phyloP scores from a whole-genome alignment of 2,113 vertebrate species.

The Petroica traversi region DNA sequence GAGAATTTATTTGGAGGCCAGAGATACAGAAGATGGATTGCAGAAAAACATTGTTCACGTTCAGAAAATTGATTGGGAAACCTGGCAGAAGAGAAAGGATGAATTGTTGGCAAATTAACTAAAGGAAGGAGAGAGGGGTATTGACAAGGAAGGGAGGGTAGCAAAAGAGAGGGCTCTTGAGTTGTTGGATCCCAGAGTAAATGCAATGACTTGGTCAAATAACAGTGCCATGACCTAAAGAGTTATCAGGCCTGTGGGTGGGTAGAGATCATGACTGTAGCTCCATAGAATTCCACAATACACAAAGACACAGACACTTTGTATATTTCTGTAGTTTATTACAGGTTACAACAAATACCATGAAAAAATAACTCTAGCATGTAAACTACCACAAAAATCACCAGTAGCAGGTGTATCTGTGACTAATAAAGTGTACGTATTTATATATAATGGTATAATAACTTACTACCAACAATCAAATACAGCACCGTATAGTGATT shows the following conservation, averaged over 20 bases:
- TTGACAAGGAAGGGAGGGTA: background rate
- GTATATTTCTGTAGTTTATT: background rate
- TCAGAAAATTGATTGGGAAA: background rate
- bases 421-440: background rate
- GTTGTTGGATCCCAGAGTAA: background rate
- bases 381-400: background rate
- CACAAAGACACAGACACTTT: background rate
- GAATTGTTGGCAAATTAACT: background rate
- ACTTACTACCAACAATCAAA: background rate
- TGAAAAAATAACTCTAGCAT: background rate
- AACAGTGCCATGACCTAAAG: background rate
- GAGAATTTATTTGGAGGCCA: background rate
- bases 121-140: background rate
- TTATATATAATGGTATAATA: background rate
- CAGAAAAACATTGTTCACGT: background rate
- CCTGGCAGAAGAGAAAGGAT: background rate
- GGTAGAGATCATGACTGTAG: background rate
- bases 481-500: too few species aligned
- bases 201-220: background rate
- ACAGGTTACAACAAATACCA: background rate
- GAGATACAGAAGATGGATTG: background rate
- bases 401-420: background rate
- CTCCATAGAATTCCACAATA: background rate
- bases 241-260: accelerated
- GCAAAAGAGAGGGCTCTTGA: background rate